These are phyloP conservation scores for Hypselothyrea guttata DNA, from an alignment of 2,888 invertebrate genomes.

Conservation along the genomic window DNA sequence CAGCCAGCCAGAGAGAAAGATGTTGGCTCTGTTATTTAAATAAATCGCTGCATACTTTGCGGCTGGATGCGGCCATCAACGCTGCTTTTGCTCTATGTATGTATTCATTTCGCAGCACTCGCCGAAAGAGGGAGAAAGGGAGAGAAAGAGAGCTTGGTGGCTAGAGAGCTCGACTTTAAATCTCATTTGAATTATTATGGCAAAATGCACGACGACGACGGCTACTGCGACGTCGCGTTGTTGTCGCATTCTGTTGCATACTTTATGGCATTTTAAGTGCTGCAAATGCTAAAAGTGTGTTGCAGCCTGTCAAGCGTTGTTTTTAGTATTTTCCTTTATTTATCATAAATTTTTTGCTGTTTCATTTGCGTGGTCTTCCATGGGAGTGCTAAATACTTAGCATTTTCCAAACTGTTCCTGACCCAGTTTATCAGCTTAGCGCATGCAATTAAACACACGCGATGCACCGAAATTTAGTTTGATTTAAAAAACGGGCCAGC, in stretches of 20 bases:
- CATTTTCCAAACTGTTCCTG: constrained; percentile 37
- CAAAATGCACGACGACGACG: constrained; percentile 73
- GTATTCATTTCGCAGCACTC: constrained; percentile 7
- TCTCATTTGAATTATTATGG: constrained; percentile 80
- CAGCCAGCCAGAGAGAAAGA: constrained; percentile 49
- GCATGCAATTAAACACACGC: constrained; percentile 36
- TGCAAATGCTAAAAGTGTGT: constrained; percentile 55
- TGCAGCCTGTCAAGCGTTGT: constrained; percentile 53
- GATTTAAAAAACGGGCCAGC: too few relatives aligned
- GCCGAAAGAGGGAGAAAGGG: not conserved
- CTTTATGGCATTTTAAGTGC: constrained; percentile 67
- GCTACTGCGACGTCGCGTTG: constrained; percentile 47
- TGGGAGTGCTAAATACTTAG: too few relatives aligned
- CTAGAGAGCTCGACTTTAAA: constrained; percentile 63
- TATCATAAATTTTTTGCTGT: constrained; percentile 4
- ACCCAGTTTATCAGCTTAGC: constrained; percentile 52
- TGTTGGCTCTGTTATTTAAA: constrained; percentile 66
- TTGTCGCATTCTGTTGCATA: constrained; percentile 61
- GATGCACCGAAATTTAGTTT: not conserved
- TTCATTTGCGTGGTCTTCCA: not conserved
- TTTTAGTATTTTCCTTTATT: constrained; percentile 5
- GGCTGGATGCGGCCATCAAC: constrained; percentile 65
- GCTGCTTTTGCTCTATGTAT: constrained; percentile 25
- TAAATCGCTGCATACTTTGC: constrained; percentile 80
- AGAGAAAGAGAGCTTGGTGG: not conserved